These are phyloP conservation scores for Parasteatoda tepidariorum DNA, from an alignment of 1,140 invertebrate genomes.

Conservation along the genomic window DNA sequence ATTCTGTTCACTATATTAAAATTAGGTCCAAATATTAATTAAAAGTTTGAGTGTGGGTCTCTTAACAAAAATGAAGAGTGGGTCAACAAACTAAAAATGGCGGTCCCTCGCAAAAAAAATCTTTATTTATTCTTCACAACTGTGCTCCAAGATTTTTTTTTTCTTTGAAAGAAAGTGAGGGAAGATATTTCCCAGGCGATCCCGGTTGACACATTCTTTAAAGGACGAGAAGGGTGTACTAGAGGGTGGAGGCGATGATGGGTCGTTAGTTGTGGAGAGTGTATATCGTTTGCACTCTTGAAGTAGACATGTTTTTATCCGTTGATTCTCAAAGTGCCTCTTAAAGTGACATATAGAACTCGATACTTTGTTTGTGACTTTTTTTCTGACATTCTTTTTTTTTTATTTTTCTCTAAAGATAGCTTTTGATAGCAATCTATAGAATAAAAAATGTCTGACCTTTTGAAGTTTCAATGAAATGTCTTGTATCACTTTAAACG, in stretches of 20 bases:
- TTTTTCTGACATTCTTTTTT: neutral
- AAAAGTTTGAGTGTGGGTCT: no score
- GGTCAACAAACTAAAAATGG: no score
- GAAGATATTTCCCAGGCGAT: neutral
- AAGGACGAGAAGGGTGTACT: neutral
- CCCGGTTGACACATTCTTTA: neutral
- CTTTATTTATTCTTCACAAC: no score
- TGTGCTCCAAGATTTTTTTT: no score
- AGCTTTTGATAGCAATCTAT: neutral
- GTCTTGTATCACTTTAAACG: no score
- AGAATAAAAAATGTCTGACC: no score
- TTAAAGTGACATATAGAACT: neutral
- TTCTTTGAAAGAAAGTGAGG: neutral
- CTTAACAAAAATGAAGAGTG: no score
- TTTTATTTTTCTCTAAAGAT: neutral
- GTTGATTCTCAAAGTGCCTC: neutral
- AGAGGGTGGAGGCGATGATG: conserved; percentile 5
- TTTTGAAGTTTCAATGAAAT: no score
- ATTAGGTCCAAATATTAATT: no score
- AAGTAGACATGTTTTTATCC: neutral
- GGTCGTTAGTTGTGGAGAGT: neutral
- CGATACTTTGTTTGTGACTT: neutral
- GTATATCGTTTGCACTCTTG: neutral
- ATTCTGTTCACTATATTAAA: no score
- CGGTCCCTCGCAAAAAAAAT: no score